A percentile compares a stretch with the other conserved stretches of the same genome.
Evolutionary conservation across 2,113 vertebrate genomes (phyloP).

Genomic region (Muntiacus muntjak): DNA sequence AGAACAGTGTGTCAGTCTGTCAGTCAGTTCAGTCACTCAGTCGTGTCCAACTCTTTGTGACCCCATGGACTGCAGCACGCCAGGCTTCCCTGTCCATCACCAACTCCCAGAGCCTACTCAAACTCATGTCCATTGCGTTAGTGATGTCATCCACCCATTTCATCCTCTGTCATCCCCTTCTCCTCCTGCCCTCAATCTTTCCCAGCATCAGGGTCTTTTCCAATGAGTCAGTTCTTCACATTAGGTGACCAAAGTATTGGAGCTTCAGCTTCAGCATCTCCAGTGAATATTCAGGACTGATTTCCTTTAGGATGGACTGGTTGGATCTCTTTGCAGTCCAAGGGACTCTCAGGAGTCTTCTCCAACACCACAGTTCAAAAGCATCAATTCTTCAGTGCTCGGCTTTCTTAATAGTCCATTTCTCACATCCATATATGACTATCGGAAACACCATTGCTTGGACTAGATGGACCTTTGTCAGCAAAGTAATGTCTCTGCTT

Average conservation of each 20-base stretch:
- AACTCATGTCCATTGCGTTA: accelerated
- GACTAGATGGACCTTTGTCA: not conserved
- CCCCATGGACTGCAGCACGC: accelerated
- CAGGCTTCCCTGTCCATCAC: not conserved
- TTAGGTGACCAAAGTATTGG: not conserved
- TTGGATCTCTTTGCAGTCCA: not conserved
- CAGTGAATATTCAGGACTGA: not conserved
- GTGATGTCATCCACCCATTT: not conserved
- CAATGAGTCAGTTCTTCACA: not conserved
- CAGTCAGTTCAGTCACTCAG: not conserved
- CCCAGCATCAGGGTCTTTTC: not conserved
- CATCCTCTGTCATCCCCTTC: not conserved
- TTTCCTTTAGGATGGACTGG: not conserved
- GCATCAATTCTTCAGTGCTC: not conserved
- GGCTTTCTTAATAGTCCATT: not conserved
- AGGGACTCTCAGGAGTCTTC: not conserved
- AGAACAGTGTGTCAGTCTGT: not conserved
- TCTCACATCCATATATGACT: not conserved
- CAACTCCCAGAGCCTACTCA: not conserved
- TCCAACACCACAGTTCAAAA: not conserved
- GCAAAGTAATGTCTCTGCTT: not conserved
- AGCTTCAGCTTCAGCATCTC: not conserved
- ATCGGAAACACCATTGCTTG: not conserved
- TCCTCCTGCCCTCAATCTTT: not conserved
- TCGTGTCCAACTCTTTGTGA: accelerated